Evolutionary conservation across 1,140 invertebrate species (phyloP), one percentile per base, ranked within the genome.

Genomic region (Aphaenogaster floridana): DNA sequence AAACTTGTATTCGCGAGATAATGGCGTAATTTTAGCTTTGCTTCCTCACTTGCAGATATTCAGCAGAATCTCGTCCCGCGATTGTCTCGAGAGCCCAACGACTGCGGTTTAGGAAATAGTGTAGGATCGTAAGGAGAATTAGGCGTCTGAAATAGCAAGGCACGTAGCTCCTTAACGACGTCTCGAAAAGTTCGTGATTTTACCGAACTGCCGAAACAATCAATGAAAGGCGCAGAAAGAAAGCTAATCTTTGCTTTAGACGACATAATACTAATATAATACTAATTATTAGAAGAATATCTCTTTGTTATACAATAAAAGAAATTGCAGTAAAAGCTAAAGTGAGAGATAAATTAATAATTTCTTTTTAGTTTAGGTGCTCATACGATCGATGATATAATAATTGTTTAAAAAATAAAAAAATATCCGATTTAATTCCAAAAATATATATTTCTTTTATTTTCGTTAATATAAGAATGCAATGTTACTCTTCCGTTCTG

Each of bases 121-220:
- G 83, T 80, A 89, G 88, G 88, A 91, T 91, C 88, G 90, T 91
- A 91, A 91, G 90, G 90, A 91, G 90, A 91, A 91, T 91, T 91
- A 92, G 91, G 90, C 90, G 88, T 89, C 91, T 92, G 88, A 91
- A 91, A 90, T 91, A 86, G 91, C 91, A 89, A 88, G 90, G 91
- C 91, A 92, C 91, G 91, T 92, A 92, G 86, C 89, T 90, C 54
- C 86, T 84, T 92, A 92, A 92, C 89, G 91, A 91, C 89, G 86
- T 90, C 91, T 92, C 86, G 91, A 92, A 91, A 91, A 87, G 90
- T 92, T 90, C 90, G 91, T 91, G 90, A 91, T 92, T 92, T 92
- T 91, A 86, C 74, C 80, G 57, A 83, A 84, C 71, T 72, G 57
- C 83, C 71, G 88, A 91, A 89, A 89, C 90, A 86, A 80, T 91